Evolutionary conservation across 2,113 vertebrate species (phyloP), one percentile per base, ranked within the genome.

Genomic region (Saguinus imperator): DNA sequence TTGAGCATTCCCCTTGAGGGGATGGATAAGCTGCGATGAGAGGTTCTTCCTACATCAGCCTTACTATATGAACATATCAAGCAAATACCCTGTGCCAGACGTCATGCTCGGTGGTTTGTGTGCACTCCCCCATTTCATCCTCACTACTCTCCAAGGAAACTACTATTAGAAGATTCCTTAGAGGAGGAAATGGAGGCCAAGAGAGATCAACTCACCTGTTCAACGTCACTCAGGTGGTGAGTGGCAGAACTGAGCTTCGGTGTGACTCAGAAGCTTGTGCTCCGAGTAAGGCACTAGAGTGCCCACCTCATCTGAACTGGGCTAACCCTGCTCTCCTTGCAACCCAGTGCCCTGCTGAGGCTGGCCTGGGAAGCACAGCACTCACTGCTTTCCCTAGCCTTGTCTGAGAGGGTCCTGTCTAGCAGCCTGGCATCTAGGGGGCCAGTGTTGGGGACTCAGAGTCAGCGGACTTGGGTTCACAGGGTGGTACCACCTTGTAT

Each of bases 331-430:
- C 55, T 80, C n/a, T 20, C 50, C 21, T 18, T 11, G 64, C 9
- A 40, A 9, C 70, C 68, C 16, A 8, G 20, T 0, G 3, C 12
- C 35, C 48, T 13, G 20, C 8, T 1, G 12, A 87, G 77, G n/a
- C 23, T 18, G 52, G 72, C 66, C 50, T 11, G 61, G 6, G 6
- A 10, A 45, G 83, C 68, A 50, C 32, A 35, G 37, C 4, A 37
- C 37, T 87, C 6, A 21, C 12, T 5, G 16, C 32, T 27, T 73
- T 68, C 48, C 23, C 13, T 20, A 40, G 32, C 45, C 50, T 43
- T 40, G 1, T 12, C 40, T 32, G 77, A 77, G 17, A 45, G 8
- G 50, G 18, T 32, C 52, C 40, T 68, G 45, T 29, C 20, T 37
- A 37, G 61, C 55, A 95, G 88, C 37, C 45, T 75, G 66, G 20